Evolutionary conservation across 1,140 invertebrate species (phyloP), one percentile per base, ranked within the genome.

Genomic region (Melanaphis sacchari): DNA sequence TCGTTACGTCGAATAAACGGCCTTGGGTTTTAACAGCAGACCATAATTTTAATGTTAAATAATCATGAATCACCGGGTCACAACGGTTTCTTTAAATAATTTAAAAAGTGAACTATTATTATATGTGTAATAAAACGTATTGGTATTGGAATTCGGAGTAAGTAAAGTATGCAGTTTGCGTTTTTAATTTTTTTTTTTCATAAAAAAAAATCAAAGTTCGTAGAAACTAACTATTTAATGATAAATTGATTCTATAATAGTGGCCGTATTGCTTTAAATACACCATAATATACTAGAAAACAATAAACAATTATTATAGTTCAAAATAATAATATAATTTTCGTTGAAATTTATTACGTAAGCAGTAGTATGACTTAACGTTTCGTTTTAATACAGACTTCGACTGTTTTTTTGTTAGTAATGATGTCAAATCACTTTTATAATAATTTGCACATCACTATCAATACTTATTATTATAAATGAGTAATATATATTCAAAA

Each of bases 291-390:
- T 76, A 76, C n/a, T 76, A n/a, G 31, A 76, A 66, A 76, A 76
- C n/a, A n/a, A 6, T 76, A 76, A 76, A 76, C 59, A 76, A 76
- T 76, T 18, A 76, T 76, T n/a, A 66, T 76, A 76, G 59, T 18
- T 66, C 15, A 6, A 76, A 76, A 76, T 76, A 76, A 76, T 76
- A 76, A 76, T 76, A 76, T 21, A 76, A n/a, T 76, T n/a, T 76
- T 76, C 59, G 59, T 18, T n/a, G 59, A 76, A 76, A n/a, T n/a
- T 76, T 76, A 76, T 76, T 76, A 76, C 59, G 59, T n/a, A 76
- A 76, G 11, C 59, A 76, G n/a, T n/a, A 66, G 11, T n/a, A 66
- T n/a, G 59, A 76, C 31, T 76, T 76, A 21, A 76, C 15, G 59
- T n/a, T 76, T 76, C 31, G 5, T 76, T 18, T 66, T 3, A 66